phyloP scores from a whole-genome alignment of 92 coral and sea anemone genomes.

The Metridium senile region DNA sequence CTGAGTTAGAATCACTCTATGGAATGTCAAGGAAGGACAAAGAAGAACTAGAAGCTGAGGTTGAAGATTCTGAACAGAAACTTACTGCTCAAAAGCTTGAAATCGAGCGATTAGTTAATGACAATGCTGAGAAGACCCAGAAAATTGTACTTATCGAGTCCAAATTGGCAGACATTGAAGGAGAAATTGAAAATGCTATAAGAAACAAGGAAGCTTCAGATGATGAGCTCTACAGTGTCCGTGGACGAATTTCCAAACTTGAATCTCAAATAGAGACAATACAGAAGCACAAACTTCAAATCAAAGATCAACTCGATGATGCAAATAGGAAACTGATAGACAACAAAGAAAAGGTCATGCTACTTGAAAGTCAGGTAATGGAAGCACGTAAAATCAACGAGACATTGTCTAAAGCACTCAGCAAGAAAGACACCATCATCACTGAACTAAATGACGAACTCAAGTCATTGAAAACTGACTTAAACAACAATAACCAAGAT shows the following conservation, averaged over 20 bases:
- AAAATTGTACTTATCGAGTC: conserved; percentile 61
- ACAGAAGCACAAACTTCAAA: conserved; percentile 75
- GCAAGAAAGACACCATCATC: conserved; percentile 61
- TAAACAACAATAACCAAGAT: conserved; percentile 81
- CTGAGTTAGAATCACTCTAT: conserved; percentile 79
- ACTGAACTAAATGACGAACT: conserved; percentile 80
- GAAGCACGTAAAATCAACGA: conserved; percentile 87
- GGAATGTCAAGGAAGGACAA: conserved; percentile 68
- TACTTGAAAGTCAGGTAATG: conserved; percentile 72
- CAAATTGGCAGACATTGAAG: conserved; percentile 69
- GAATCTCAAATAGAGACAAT: conserved; percentile 85
- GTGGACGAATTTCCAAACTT: conserved; percentile 76
- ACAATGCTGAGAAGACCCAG: conserved; percentile 70
- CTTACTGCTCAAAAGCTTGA: conserved; percentile 68
- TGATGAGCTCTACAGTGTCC: conserved; percentile 71
- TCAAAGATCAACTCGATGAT: conserved; percentile 72
- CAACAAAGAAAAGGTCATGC: conserved; percentile 70
- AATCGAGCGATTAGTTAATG: conserved; percentile 63
- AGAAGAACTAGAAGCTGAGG: conserved; percentile 83
- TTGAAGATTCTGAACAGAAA: conserved; percentile 77
- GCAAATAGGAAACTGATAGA: conserved; percentile 59
- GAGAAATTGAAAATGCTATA: conserved; percentile 64
- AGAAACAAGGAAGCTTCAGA: conserved; percentile 78
- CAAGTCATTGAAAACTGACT: conserved; percentile 72
- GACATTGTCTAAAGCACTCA: conserved; percentile 59